These are phyloP conservation scores for Carterocephalus palaemon DNA, from an alignment of 2,888 invertebrate genomes.

Conservation along the genomic window DNA sequence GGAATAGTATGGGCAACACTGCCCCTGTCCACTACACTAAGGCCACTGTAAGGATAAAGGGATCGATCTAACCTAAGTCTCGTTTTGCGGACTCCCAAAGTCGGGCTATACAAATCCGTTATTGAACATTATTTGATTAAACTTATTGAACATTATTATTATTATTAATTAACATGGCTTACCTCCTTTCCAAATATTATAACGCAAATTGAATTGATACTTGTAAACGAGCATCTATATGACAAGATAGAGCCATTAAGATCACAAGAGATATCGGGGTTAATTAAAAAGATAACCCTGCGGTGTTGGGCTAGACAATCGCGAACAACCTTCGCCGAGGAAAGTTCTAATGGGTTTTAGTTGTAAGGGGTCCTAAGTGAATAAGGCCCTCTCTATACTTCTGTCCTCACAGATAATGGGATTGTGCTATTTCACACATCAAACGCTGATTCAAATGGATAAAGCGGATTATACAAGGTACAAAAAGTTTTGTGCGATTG, in stretches of 20 bases:
- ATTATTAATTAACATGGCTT: no score
- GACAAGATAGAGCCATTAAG: constrained; percentile 19
- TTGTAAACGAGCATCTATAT: no score
- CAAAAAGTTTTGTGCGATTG: neutral
- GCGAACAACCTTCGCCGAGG: neutral
- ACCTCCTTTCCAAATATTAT: no score
- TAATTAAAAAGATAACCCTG: constrained; percentile 20
- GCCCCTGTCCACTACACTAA: no score
- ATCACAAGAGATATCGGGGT: constrained; percentile 7
- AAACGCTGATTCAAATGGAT: constrained; percentile 8
- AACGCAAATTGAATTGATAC: no score
- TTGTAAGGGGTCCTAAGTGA: constrained; percentile 15
- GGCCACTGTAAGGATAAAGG: no score
- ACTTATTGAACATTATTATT: no score
- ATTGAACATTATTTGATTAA: no score
- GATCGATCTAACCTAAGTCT: no score
- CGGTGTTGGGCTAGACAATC: constrained; percentile 11
- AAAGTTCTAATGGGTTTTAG: constrained; percentile 24
- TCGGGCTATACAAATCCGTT: no score
- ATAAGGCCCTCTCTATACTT: constrained; percentile 13
- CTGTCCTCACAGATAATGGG: constrained; percentile 13
- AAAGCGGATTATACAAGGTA: neutral
- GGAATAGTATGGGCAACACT: no score
- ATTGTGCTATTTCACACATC: constrained; percentile 16
- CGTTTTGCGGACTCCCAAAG: no score